These are phyloP conservation scores for Melanargia galathea DNA, from an alignment of 2,888 invertebrate genomes.

Conservation along the genomic window DNA sequence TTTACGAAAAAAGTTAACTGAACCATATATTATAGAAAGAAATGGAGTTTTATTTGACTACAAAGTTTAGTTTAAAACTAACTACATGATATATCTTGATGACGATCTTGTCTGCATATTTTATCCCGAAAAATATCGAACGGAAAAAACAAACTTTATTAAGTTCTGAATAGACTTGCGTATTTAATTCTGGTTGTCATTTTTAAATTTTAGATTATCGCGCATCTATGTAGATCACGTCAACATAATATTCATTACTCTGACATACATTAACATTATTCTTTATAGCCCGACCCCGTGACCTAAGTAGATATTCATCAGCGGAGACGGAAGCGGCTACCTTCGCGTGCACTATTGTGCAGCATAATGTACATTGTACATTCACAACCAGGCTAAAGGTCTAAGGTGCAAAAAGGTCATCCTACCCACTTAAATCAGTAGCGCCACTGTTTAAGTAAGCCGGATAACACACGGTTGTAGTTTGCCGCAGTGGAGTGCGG, in stretches of 20 bases:
- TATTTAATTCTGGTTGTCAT: background rate
- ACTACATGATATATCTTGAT: no score
- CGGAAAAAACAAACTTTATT: no score
- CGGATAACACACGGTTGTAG: background rate
- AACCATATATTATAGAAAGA: no score
- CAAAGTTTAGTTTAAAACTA: no score
- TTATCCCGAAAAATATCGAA: no score
- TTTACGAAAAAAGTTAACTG: no score
- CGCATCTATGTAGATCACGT: background rate
- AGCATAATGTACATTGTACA: conserved; percentile 37
- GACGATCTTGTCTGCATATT: no score
- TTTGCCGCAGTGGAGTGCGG: background rate
- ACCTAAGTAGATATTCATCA: conserved; percentile 44
- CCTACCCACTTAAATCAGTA: conserved; percentile 30
- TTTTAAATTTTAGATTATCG: background rate
- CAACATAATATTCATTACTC: conserved; percentile 7
- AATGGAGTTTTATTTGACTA: no score
- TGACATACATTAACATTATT: background rate
- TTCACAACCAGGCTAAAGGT: conserved; percentile 38
- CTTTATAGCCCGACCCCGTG: conserved; percentile 15
- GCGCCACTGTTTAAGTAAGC: conserved; percentile 5
- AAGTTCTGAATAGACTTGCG: background rate
- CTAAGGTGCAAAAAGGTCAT: conserved; percentile 33
- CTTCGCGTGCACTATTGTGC: conserved; percentile 47
- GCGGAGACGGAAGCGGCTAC: conserved; percentile 47